phyloP scores from a whole-genome alignment of 2,888 invertebrate species.

The Pseudeuparius sepicola region DNA sequence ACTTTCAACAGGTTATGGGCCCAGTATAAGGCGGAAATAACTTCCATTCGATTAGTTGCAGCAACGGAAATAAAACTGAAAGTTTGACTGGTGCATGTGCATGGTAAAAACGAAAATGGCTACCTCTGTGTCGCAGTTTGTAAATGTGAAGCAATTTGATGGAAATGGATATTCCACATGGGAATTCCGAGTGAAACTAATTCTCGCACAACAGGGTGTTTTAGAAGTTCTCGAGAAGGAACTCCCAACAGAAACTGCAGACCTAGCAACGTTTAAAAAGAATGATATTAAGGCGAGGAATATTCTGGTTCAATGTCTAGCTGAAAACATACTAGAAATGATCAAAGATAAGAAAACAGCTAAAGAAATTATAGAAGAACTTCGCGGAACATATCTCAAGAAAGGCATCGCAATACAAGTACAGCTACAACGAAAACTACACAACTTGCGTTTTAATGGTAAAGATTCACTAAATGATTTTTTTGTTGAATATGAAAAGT shows the following conservation, averaged over 20 bases:
- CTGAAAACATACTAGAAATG: slow-evolving; percentile 7
- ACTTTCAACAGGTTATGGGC: no score
- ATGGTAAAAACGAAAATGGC: no score
- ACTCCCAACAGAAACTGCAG: not conserved
- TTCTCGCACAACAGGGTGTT: not conserved
- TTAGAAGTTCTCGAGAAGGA: not conserved
- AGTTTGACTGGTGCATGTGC: no score
- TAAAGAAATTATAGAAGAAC: not conserved
- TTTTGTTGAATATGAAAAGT: slow-evolving; percentile 6
- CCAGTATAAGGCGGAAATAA: no score
- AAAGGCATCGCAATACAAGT: slow-evolving; percentile 4
- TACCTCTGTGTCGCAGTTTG: no score
- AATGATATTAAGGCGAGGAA: no score
- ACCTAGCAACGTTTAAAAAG: not conserved
- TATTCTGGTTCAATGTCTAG: no score
- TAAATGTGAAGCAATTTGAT: not conserved
- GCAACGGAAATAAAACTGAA: no score
- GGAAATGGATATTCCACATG: slow-evolving; percentile 1
- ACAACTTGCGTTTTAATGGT: not conserved
- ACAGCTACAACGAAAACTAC: slow-evolving; percentile 5
- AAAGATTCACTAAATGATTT: not conserved
- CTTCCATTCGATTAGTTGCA: no score
- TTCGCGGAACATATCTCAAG: slow-evolving; percentile 1
- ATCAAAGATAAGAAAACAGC: slow-evolving; percentile 7
- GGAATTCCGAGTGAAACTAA: not conserved